Percentiles rank a stretch among this genome's conserved stretches.
Conservation (phyloP, 2,113 vertebrate genomes). For the Tetraodon nigroviridis region DNA sequence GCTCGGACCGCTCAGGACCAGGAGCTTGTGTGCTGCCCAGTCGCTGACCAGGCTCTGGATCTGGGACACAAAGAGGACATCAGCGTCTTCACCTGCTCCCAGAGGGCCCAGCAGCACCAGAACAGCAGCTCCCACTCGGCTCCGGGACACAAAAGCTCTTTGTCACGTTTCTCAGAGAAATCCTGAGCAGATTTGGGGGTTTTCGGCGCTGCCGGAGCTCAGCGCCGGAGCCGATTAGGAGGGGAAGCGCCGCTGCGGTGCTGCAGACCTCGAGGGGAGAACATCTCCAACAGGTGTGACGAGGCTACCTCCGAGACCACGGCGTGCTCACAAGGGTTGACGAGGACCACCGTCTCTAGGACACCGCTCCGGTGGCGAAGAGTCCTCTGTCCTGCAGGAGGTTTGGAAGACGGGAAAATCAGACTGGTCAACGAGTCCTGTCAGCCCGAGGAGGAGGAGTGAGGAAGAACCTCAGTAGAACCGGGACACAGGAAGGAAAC, state of each 20-base stretch:
- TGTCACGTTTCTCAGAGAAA: too few species aligned
- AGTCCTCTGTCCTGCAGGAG: conserved; percentile 87
- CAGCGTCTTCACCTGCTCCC: background rate
- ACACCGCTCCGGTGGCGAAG: conserved; percentile 89
- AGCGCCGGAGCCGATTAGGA: too few species aligned
- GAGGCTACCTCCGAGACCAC: conserved; percentile 82
- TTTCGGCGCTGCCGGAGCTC: too few species aligned
- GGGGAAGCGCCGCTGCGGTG: too few species aligned
- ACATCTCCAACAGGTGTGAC: too few species aligned
- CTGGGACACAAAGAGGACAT: conserved; percentile 64
- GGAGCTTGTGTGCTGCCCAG: conserved; percentile 85
- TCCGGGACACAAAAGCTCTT: too few species aligned
- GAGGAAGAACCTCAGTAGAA: background rate
- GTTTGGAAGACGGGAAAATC: conserved; percentile 5
- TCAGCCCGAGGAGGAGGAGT: too few species aligned
- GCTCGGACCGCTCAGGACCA: conserved; percentile 90
- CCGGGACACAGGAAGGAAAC: too few species aligned
- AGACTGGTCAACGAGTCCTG: background rate
- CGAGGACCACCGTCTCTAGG: conserved; percentile 89
- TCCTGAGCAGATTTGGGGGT: too few species aligned
- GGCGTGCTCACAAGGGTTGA: conserved; percentile 87
- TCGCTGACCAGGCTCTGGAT: conserved; percentile 85
- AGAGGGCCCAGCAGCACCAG: too few species aligned
- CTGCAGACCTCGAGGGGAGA: too few species aligned
- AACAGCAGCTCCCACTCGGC: too few species aligned